A percentile compares a stretch with the other conserved stretches of the same genome.
These are phyloP conservation scores for Eugnorisma glareosa DNA, from an alignment of 2,888 invertebrate genomes.

Conservation along the genomic window DNA sequence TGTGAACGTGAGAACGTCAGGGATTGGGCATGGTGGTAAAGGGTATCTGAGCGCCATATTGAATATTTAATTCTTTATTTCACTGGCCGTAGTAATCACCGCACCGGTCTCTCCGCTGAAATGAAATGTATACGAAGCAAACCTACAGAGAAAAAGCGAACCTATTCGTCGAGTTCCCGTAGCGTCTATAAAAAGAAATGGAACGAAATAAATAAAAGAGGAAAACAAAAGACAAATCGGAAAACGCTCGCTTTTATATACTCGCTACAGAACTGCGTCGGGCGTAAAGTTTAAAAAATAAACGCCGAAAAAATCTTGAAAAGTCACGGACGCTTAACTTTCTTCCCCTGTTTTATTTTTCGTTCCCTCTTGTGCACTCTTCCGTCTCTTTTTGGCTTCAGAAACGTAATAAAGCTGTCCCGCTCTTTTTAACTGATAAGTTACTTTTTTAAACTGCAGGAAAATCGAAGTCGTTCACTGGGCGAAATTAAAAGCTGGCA, in stretches of 20 bases:
- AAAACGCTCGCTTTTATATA: constrained; percentile 85
- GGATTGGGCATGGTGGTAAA: not conserved
- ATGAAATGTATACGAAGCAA: constrained; percentile 41
- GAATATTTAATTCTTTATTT: constrained; percentile 13
- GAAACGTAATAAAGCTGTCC: constrained; percentile 75
- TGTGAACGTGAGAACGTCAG: constrained; percentile 71
- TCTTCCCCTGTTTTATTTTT: constrained; percentile 90
- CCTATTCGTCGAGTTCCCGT: constrained; percentile 52
- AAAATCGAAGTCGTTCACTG: constrained; percentile 88
- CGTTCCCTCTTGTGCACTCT: constrained; percentile 85
- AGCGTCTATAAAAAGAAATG: constrained; percentile 75
- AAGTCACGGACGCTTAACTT: constrained; percentile 91
- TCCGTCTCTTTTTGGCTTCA: constrained; percentile 75
- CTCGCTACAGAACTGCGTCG: constrained; percentile 78
- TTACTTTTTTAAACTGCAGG: constrained; percentile 90
- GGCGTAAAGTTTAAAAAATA: constrained; percentile 89
- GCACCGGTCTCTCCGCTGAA: constrained; percentile 32
- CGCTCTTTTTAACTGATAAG: constrained; percentile 88
- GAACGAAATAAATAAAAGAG: constrained; percentile 76
- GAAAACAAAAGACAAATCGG: constrained; percentile 85
- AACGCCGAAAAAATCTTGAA: constrained; percentile 90
- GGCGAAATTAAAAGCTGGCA: constrained; percentile 89
- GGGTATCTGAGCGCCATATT: not conserved
- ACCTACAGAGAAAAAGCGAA: constrained; percentile 51
- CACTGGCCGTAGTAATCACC: constrained; percentile 17